Conservation (phyloP, 1,140 invertebrate species). For the Hestina assimilis region DNA sequence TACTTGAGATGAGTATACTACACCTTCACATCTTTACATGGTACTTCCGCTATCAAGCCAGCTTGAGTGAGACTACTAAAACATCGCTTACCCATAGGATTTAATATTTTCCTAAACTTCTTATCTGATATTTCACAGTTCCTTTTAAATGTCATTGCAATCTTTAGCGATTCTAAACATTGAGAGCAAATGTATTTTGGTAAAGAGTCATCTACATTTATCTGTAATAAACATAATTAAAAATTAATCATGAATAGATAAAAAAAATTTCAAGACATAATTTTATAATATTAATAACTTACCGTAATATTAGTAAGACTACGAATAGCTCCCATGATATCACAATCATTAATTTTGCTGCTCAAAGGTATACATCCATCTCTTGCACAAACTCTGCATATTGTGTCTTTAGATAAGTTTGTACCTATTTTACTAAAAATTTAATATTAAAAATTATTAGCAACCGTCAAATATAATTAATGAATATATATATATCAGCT, state of each 20-base stretch:
- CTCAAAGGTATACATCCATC: conserved; percentile 49
- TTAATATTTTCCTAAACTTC: conserved; percentile 63
- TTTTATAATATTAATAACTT: conserved; percentile 31
- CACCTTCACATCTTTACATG: too few species aligned
- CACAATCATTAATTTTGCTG: conserved; percentile 52
- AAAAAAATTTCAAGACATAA: neutral
- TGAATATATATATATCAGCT: neutral
- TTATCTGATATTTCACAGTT: conserved; percentile 59
- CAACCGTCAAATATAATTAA: neutral
- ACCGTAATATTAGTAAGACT: conserved; percentile 62
- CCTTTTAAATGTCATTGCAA: conserved; percentile 53
- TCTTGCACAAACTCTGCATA: conserved; percentile 67
- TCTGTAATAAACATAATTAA: conserved; percentile 35
- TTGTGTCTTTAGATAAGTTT: conserved; percentile 53
- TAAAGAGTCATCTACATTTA: conserved; percentile 56
- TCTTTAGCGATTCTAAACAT: conserved; percentile 52
- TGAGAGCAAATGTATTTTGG: conserved; percentile 64
- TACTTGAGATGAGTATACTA: too few species aligned
- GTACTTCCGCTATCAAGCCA: too few species aligned
- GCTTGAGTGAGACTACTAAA: too few species aligned
- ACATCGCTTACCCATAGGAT: conserved; percentile 65
- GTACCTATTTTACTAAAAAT: conserved; percentile 49
- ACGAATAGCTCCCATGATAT: conserved; percentile 59
- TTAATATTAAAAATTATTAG: too few species aligned
- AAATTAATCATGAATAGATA: neutral